Evolutionary conservation across 2,888 invertebrate genomes (phyloP), one percentile per base, ranked within the genome.

Genomic region (Tetropium fuscum): DNA sequence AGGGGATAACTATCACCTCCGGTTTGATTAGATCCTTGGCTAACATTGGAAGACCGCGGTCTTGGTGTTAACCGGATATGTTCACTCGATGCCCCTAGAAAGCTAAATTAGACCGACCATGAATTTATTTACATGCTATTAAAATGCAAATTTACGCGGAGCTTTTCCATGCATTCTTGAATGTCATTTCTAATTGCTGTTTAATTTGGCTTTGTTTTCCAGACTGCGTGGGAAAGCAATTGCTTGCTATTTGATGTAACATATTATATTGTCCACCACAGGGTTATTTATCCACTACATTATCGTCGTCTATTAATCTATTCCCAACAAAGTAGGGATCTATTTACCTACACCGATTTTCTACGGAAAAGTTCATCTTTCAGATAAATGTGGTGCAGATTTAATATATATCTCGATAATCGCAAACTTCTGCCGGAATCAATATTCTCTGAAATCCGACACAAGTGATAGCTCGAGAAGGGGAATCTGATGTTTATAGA

Each of bases 81-180:
- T 45, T 40, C 11, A 55, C 43, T 44, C 38, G 30, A 47, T 53
- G 48, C 47, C 34, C 58, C 20, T 48, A 47, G 32, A 47, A 47
- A 44, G 53, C 34, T 49, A 53, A 57, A 59, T 59, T 54, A 54
- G 54, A 63, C 57, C 51, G 53, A 41, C 53, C 58, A 16, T 53
- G 54, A 45, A 54, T 63, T 54, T 53, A 63, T 63, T 63, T 60
- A 58, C 60, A 63, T 64, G 47, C 55, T 55, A 64, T 64, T 60
- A 60, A 48, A 48, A 64, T 60, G 60, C 53, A 57, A 63, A 63
- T 57, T 57, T 57, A 59, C 20, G 10, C 11, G 10, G 0, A 20
- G 8, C 22, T 43, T 43, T 43, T 13, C 13, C 25, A 22, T 43
- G 34, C 34, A 6, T 6, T 34, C 13, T 1, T 34, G 13, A 15